phyloP scores from a whole-genome alignment of 2,113 vertebrate species.

The Origma solitaria region DNA sequence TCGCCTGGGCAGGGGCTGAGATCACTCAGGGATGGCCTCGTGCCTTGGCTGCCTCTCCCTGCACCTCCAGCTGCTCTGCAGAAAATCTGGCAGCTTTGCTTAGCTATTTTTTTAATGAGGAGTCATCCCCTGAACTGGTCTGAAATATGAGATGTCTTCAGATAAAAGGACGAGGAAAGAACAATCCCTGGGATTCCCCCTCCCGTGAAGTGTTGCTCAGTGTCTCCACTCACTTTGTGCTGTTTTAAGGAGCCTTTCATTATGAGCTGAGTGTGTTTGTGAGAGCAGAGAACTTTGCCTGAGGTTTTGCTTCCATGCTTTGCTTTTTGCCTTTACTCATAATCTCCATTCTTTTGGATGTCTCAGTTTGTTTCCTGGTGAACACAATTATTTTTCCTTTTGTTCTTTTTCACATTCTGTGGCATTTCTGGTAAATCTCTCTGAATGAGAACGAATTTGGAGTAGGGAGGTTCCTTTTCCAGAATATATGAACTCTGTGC shows the following conservation, averaged over 20 bases:
- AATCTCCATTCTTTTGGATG: background rate
- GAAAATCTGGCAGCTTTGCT: background rate
- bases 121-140: accelerated
- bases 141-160: background rate
- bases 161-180: background rate
- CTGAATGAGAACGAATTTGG: background rate
- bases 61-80: background rate
- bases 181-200: background rate
- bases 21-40: background rate
- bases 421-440: background rate
- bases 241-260: background rate
- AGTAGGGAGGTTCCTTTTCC: background rate
- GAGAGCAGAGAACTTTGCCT: background rate
- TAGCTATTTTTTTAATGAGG: background rate
- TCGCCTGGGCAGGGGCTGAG: background rate
- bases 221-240: background rate
- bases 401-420: background rate
- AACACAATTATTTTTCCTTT: background rate
- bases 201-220: background rate
- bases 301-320: background rate
- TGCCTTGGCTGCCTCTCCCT: background rate
- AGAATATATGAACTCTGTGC: background rate
- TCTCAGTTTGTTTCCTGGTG: background rate
- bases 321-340: background rate
- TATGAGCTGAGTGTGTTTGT: background rate